A percentile compares a stretch with the other conserved stretches of the same genome.
Evolutionary conservation across 2,113 vertebrate species (phyloP).

Genomic region (Ciconia stormi): DNA sequence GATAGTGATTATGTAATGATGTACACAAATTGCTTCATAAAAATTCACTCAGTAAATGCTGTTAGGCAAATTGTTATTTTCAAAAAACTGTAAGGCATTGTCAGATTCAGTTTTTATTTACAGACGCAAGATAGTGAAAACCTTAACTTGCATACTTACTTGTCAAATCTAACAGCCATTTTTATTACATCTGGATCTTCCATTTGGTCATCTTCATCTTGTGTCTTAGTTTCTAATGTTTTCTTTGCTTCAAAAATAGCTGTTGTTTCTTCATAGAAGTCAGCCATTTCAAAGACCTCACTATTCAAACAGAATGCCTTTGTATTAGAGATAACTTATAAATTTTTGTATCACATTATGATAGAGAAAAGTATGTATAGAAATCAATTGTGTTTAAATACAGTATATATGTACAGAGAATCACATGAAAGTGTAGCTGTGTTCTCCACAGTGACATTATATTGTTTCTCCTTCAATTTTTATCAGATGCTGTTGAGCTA

Average conservation of each 20-base stretch:
- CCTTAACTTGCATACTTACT: slow-evolving; percentile 69
- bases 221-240: slow-evolving; percentile 57
- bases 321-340: background rate
- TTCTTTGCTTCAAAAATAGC: slow-evolving; percentile 69
- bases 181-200: slow-evolving; percentile 82
- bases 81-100: background rate
- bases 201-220: slow-evolving; percentile 38
- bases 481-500: background rate
- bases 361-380: background rate
- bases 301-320: slow-evolving; percentile 67
- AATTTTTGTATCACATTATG: background rate
- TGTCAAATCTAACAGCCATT: slow-evolving; percentile 90
- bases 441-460: background rate
- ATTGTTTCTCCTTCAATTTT: background rate
- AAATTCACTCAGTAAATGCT: background rate
- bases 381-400: background rate
- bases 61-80: background rate
- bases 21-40: background rate
- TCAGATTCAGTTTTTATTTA: background rate
- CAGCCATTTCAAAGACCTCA: slow-evolving; percentile 84
- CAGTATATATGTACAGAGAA: background rate
- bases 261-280: slow-evolving; percentile 78
- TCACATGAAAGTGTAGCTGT: background rate
- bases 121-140: background rate
- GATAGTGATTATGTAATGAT: background rate